Conservation (phyloP, 2,888 invertebrate genomes). For the Oligia strigilis region DNA sequence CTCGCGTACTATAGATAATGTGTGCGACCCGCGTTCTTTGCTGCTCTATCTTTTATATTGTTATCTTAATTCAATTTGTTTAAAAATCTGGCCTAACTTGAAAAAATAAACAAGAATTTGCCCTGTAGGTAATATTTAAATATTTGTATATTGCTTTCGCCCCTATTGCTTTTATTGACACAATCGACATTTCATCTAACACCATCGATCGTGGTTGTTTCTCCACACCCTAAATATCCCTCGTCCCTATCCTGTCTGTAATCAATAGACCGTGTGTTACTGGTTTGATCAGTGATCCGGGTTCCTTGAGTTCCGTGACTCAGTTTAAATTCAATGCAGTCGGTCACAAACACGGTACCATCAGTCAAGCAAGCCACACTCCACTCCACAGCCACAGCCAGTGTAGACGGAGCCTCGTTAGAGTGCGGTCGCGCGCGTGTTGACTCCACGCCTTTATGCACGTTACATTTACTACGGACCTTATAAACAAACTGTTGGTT, state of each 20-base stretch:
- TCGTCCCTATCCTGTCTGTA: constrained; percentile 77
- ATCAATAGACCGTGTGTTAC: constrained; percentile 82
- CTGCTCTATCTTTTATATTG: constrained; percentile 70
- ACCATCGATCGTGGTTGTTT: constrained; percentile 57
- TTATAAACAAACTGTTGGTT: constrained; percentile 78
- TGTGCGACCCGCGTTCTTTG: constrained; percentile 70
- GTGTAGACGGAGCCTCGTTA: constrained; percentile 80
- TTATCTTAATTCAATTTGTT: constrained; percentile 59
- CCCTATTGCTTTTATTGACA: constrained; percentile 29
- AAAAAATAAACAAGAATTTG: background rate
- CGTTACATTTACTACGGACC: constrained; percentile 73
- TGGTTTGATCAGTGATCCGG: constrained; percentile 83
- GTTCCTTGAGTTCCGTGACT: constrained; percentile 85
- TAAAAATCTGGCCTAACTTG: constrained; percentile 14
- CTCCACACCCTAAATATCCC: constrained; percentile 73
- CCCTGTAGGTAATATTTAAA: background rate
- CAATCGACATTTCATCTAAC: constrained; percentile 34
- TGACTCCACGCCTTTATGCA: constrained; percentile 69
- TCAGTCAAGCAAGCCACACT: constrained; percentile 50
- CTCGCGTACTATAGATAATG: constrained; percentile 74
- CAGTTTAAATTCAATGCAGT: constrained; percentile 81
- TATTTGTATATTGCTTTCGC: constrained; percentile 1
- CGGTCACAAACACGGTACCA: constrained; percentile 78
- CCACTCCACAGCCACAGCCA: constrained; percentile 66
- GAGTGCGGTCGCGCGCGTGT: constrained; percentile 81